Conservation (phyloP, 1,140 invertebrate genomes). For the Drosophila virilis region DNA sequence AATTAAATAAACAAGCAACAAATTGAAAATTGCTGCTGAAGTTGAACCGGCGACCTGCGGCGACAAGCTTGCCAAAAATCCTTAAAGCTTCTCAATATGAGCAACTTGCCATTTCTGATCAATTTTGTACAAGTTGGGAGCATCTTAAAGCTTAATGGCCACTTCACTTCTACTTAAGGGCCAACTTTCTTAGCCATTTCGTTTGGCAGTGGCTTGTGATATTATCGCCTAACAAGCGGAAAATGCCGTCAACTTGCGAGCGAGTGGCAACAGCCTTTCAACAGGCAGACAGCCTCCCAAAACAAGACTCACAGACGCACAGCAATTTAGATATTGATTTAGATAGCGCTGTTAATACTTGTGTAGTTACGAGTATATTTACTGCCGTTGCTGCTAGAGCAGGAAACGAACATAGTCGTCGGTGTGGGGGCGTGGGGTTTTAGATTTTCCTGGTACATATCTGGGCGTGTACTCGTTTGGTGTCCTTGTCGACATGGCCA, state of each 20-base stretch:
- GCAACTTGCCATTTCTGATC: neutral
- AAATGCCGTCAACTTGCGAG: conserved; percentile 51
- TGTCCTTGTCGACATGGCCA: neutral
- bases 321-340: conserved; percentile 71
- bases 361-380: conserved; percentile 18
- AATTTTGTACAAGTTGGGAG: neutral
- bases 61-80: neutral
- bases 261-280: conserved; percentile 23
- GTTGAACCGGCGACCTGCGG: no score
- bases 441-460: neutral
- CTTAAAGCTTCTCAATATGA: neutral
- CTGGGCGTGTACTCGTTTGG: no score
- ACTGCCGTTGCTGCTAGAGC: neutral
- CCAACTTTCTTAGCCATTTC: conserved; percentile 32
- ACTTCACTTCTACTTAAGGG: conserved; percentile 12
- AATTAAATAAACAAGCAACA: no score
- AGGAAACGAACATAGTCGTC: neutral
- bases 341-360: conserved; percentile 51
- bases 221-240: conserved; percentile 66
- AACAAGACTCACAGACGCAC: conserved; percentile 45
- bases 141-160: conserved; percentile 16
- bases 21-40: neutral
- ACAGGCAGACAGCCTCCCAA: conserved; percentile 22
- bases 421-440: neutral
- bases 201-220: conserved; percentile 41